Evolutionary conservation across 2,113 vertebrate genomes (phyloP).

Genomic region (Cathartes aura): DNA sequence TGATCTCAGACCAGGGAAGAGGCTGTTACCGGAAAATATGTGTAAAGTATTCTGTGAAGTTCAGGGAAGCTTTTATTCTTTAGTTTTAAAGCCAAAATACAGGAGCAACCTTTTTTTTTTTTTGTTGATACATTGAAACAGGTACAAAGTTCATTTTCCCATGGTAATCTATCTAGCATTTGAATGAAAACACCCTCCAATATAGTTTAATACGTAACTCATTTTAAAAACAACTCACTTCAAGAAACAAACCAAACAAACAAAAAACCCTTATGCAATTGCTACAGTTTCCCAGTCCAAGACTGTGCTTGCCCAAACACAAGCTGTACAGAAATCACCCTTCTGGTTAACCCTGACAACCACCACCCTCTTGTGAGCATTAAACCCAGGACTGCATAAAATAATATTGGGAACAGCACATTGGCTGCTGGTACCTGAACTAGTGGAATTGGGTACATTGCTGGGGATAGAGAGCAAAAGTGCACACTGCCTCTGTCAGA

Average conservation of each 20-base stretch:
- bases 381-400: background rate
- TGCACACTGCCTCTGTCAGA: background rate
- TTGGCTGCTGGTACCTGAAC: background rate
- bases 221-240: background rate
- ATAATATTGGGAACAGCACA: background rate
- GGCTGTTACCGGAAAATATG: background rate
- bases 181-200: background rate
- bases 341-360: background rate
- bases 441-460: background rate
- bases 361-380: background rate
- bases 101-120: background rate
- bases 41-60: background rate
- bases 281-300: background rate
- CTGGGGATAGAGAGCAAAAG: background rate
- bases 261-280: background rate
- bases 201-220: background rate
- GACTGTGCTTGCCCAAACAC: background rate
- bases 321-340: background rate
- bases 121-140: background rate
- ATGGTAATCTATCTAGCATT: background rate
- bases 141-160: background rate
- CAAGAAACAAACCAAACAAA: background rate
- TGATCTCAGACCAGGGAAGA: background rate
- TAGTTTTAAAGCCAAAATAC: background rate
- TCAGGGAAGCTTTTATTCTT: background rate